These are phyloP conservation scores for Sanderia malayensis DNA, from an alignment of 30 jellyfish, hydroid and myxozoan species.

Conservation along the genomic window DNA sequence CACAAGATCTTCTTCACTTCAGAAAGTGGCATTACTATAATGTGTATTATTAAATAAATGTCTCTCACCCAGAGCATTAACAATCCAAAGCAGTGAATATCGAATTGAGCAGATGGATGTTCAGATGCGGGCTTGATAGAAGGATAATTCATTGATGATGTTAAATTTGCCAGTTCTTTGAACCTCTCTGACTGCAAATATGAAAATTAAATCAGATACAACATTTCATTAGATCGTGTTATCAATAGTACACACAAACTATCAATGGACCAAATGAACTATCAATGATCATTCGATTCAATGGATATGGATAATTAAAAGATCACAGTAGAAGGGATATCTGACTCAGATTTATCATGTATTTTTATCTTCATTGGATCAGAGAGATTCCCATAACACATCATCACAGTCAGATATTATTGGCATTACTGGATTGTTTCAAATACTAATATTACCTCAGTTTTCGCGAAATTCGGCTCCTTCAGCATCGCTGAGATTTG, in stretches of 20 bases:
- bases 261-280: no score
- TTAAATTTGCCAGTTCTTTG: constrained; percentile 3
- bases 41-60: no score
- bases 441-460: constrained; percentile 15
- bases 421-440: background rate
- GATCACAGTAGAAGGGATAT: background rate
- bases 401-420: background rate
- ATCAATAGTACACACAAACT: no score
- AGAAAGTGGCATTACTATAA: background rate
- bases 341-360: background rate
- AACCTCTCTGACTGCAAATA: constrained; percentile 23
- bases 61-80: constrained; percentile 56
- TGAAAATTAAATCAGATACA: background rate
- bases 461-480: constrained; percentile 47
- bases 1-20: no score
- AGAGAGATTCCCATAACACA: constrained; percentile 7
- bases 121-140: constrained; percentile 6
- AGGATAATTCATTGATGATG: constrained; percentile 11
- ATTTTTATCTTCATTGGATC: background rate
- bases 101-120: constrained; percentile 24
- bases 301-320: no score
- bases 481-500: constrained; percentile 7
- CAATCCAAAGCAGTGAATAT: constrained; percentile 41
- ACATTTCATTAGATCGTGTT: no score
- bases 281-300: no score